Conservation (phyloP, 2,797 vertebrate species). For the Tapera naevia region DNA sequence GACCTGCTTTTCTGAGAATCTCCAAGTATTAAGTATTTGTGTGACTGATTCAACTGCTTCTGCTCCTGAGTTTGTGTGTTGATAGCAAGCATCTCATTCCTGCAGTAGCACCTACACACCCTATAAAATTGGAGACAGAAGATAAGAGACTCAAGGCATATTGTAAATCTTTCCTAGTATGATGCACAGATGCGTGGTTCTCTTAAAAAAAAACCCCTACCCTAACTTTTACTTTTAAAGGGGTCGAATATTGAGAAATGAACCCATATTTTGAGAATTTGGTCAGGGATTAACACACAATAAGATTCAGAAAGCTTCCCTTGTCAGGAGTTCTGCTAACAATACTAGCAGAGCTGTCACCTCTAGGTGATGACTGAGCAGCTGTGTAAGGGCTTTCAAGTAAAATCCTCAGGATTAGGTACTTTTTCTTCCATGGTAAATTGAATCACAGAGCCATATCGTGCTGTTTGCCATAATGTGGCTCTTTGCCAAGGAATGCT, state of each 20-base stretch:
- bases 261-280: slow-evolving; percentile 21
- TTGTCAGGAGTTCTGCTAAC: slow-evolving; percentile 40
- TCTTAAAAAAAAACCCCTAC: neutral
- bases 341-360: slow-evolving; percentile 12
- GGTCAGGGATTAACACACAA: slow-evolving; percentile 4
- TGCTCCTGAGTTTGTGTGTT: neutral
- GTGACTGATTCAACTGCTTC: neutral
- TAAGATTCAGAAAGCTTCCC: neutral
- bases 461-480: neutral
- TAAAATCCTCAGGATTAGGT: slow-evolving; percentile 61
- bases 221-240: neutral
- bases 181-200: neutral
- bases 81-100: neutral
- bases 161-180: neutral
- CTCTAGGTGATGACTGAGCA: slow-evolving; percentile 38
- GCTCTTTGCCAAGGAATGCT: slow-evolving; percentile 32
- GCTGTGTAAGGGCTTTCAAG: slow-evolving; percentile 27
- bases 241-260: neutral
- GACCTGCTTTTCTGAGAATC: neutral
- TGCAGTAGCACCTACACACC: neutral
- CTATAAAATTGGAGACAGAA: neutral
- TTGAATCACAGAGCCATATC: neutral
- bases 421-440: neutral
- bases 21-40: neutral
- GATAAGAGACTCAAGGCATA: neutral